Evolutionary conservation across 1,140 invertebrate species (phyloP), one percentile per base, ranked within the genome.

Genomic region (Thaumetopoea pityocampa): DNA sequence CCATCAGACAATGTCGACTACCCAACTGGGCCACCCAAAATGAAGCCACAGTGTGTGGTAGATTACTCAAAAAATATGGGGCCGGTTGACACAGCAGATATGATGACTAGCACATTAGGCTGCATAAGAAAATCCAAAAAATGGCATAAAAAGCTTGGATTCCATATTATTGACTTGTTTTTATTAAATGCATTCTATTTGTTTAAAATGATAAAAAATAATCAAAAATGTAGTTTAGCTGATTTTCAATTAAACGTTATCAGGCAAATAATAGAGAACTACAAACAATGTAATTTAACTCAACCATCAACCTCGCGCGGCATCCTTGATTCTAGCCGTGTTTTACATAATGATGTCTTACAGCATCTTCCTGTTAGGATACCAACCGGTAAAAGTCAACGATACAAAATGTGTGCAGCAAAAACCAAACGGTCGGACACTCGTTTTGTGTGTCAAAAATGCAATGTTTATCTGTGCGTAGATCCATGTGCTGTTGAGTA

Each of bases 21-120:
- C 3, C 33, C 14, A 10, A 35, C 51, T 43, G 37, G 43, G 0
- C 14, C 52, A 8, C 57, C 48, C 7, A 51, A 45, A 49, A 5
- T 59, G 12, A 78, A 81, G 60, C 68, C 74, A 30, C 28, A 50
- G 33, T 60, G 62, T 51, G 51, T 83, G n/a, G 19, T 74, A 30
- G 57, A 69, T 32, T 83, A 82, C 40, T 69, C 61, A 44, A 30
- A 50, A 41, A 67, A 56, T 43, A 85, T 83, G 67, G 71, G 68
- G 12, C 36, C 49, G 14, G 68, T 83, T 1, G 74, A 81, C 42
- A 51, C 50, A 29, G 46, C 56, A 1, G 67, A 78, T 43, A 67
- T 69, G 68, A 42, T 70, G 24, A 45, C 67, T 7, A 66, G 55
- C 14, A 51, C 51, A 1, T 57, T 74, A 32, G 23, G 53, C 24